phyloP scores from a whole-genome alignment of 64 coral and sea anemone genomes.

The Stichodactyla mertensii region DNA sequence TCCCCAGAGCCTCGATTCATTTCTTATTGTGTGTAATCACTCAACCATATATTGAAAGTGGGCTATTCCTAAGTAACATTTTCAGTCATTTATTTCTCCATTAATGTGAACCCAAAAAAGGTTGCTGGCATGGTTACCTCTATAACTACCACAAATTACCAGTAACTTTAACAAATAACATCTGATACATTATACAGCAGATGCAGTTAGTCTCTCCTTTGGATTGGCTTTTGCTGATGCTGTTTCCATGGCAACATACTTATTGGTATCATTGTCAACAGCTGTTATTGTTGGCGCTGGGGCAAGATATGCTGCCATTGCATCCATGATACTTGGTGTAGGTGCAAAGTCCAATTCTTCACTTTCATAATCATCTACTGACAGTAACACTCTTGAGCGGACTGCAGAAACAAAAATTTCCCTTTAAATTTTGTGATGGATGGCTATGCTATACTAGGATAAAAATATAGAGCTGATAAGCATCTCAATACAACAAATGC shows the following conservation, averaged over 20 bases:
- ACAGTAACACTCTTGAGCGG: slow-evolving; percentile 79
- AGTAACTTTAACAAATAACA: no score
- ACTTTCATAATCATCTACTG: slow-evolving; percentile 74
- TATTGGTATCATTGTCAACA: slow-evolving; percentile 65
- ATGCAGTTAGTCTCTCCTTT: slow-evolving; percentile 23
- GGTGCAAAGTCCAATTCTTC: slow-evolving; percentile 60
- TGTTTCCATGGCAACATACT: slow-evolving; percentile 64
- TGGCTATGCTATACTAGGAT: no score
- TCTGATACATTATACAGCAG: slow-evolving; percentile 21
- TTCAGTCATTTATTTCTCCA: no score
- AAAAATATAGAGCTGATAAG: no score
- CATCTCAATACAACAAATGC: no score
- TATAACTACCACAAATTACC: no score
- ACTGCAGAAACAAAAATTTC: slow-evolving; percentile 40
- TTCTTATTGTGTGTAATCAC: no score
- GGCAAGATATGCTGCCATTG: slow-evolving; percentile 50
- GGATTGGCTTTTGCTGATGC: slow-evolving; percentile 39
- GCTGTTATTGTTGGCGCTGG: slow-evolving; percentile 58
- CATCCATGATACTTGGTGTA: slow-evolving; percentile 58
- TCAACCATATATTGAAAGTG: no score
- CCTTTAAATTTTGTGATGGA: background rate
- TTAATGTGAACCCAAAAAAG: no score
- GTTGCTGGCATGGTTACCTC: no score
- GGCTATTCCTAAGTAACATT: no score
- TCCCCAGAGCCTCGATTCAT: no score